These are phyloP conservation scores for Polymixis lichenea DNA, from an alignment of 2,888 invertebrate genomes.

Conservation along the genomic window DNA sequence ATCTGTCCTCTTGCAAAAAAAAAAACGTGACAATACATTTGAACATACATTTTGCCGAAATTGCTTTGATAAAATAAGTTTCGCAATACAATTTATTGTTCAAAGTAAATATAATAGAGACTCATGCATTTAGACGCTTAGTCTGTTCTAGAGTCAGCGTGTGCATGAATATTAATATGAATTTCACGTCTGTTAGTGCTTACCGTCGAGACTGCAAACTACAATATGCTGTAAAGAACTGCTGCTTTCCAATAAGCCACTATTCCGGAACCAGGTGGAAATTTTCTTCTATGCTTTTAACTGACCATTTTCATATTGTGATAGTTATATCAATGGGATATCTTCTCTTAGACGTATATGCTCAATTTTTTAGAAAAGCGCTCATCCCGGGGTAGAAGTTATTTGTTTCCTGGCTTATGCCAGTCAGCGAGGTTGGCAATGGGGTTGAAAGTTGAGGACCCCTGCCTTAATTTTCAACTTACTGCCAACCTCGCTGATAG, in stretches of 20 bases:
- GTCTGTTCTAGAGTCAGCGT: constrained; percentile 18
- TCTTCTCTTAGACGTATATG: too few species aligned
- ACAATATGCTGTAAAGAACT: constrained; percentile 7
- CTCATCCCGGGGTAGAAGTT: neutral
- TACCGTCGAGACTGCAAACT: constrained; percentile 28
- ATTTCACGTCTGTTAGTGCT: constrained; percentile 30
- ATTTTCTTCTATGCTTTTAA: neutral
- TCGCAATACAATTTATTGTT: neutral
- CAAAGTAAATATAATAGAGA: constrained; percentile 10
- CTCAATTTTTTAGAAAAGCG: neutral
- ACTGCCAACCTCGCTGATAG: too few species aligned
- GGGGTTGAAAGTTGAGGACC: neutral
- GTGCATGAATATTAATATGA: constrained; percentile 54
- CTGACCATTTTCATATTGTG: too few species aligned
- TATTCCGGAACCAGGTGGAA: constrained; percentile 10
- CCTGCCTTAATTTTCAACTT: too few species aligned
- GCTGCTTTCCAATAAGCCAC: constrained; percentile 35
- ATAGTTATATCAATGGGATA: neutral
- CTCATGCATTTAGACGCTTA: constrained; percentile 37
- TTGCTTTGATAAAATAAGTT: neutral
- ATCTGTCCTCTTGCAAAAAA: neutral
- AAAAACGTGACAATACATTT: neutral
- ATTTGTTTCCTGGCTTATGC: neutral
- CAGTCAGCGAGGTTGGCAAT: neutral
- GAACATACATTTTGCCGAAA: neutral